A percentile compares a stretch with the other conserved stretches of the same genome.
phyloP scores from a whole-genome alignment of 2,113 vertebrate genomes.

The Bostrychus sinensis region DNA sequence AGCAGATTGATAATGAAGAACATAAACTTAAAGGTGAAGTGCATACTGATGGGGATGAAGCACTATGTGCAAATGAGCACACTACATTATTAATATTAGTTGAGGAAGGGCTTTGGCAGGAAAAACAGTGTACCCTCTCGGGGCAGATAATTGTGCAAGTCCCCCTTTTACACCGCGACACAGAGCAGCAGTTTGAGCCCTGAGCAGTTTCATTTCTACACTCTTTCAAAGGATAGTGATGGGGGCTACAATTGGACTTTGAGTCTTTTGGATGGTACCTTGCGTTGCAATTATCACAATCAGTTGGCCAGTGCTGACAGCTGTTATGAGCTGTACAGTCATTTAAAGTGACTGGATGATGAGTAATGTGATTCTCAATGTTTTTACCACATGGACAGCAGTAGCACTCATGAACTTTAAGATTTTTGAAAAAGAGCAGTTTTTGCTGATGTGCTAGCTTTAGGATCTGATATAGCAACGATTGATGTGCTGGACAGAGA shows the following conservation, averaged over 20 bases:
- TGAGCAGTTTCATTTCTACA: conserved; percentile 56
- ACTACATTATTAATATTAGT: conserved; percentile 77
- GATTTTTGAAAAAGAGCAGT: conserved; percentile 25
- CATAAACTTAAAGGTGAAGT: conserved; percentile 33
- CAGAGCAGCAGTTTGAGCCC: conserved; percentile 73
- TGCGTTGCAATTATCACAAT: conserved; percentile 40
- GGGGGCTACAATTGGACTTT: conserved; percentile 33
- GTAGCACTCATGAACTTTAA: conserved; percentile 35
- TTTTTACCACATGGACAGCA: conserved; percentile 50
- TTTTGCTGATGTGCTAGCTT: conserved; percentile 62
- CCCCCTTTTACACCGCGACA: conserved; percentile 79
- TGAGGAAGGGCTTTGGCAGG: conserved; percentile 81
- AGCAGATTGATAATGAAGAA: conserved; percentile 69
- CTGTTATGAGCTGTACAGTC: conserved; percentile 40
- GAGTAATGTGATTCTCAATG: conserved; percentile 26
- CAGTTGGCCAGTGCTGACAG: conserved; percentile 13
- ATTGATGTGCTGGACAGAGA: conserved; percentile 65
- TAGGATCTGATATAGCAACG: conserved; percentile 68
- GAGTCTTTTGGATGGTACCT: conserved; percentile 30
- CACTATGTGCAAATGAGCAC: conserved; percentile 56
- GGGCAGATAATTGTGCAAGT: conserved; percentile 76
- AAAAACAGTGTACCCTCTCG: conserved; percentile 82
- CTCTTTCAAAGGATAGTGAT: conserved; percentile 69
- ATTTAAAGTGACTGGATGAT: conserved; percentile 25
- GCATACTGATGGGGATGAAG: conserved; percentile 27